phyloP scores from a whole-genome alignment of 2,797 vertebrate species.

The Pempheris klunzingeri region DNA sequence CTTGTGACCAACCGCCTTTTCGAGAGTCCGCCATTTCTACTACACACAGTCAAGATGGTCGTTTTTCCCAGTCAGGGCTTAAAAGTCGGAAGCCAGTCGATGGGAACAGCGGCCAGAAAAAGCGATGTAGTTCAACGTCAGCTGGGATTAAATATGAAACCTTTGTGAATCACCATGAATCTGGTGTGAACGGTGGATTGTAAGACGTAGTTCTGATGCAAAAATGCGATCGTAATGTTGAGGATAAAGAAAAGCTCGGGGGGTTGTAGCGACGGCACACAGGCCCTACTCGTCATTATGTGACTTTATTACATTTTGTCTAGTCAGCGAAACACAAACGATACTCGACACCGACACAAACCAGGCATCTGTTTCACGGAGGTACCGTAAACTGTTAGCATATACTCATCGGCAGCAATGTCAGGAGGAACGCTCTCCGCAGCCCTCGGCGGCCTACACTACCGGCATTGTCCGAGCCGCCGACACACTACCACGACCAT shows the following conservation, averaged over 20 bases:
- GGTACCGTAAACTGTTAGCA: rapidly evolving
- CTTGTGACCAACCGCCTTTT: constrained; percentile 2
- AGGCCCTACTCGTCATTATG: neutral
- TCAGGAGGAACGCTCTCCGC: rapidly evolving
- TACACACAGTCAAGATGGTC: constrained; percentile 76
- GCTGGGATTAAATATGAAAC: no score
- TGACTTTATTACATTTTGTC: neutral
- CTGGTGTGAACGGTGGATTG: rapidly evolving
- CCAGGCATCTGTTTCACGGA: rapidly evolving
- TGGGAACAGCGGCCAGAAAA: rapidly evolving
- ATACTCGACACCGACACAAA: neutral
- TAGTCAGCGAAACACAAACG: neutral
- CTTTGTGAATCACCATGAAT: no score
- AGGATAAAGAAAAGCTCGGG: neutral
- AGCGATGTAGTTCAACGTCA: rapidly evolving
- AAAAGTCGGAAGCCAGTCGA: neutral
- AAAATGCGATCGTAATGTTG: rapidly evolving
- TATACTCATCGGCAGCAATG: rapidly evolving
- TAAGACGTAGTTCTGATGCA: rapidly evolving
- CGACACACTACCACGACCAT: constrained; percentile 40
- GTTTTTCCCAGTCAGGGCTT: constrained; percentile 25
- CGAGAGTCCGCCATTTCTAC: constrained; percentile 78
- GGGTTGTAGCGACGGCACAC: neutral
- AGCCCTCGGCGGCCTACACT: constrained; percentile 12
- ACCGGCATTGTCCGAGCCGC: constrained; percentile 33